phyloP scores from a whole-genome alignment of 2,888 invertebrate genomes.

The Cacoxenus indagator region DNA sequence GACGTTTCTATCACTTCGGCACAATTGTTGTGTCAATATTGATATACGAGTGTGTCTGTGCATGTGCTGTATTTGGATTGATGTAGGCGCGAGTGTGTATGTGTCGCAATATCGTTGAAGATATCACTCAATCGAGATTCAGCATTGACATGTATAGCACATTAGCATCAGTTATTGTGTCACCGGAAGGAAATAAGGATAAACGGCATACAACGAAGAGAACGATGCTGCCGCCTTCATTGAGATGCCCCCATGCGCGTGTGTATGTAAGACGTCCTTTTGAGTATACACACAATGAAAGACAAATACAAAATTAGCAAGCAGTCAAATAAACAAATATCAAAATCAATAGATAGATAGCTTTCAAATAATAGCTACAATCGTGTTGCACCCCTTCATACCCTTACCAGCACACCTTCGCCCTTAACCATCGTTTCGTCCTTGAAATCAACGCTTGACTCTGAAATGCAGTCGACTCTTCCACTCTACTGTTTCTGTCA shows the following conservation, averaged over 20 bases:
- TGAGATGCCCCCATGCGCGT: neutral
- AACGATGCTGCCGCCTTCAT: neutral
- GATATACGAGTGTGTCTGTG: conserved; percentile 21
- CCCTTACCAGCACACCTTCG: too few species aligned
- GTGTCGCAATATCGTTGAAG: conserved; percentile 29
- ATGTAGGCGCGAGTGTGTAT: conserved; percentile 12
- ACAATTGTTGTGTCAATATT: conserved; percentile 7
- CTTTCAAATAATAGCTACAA: too few species aligned
- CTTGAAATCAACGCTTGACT: too few species aligned
- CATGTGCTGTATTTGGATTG: conserved; percentile 19
- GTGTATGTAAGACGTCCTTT: too few species aligned
- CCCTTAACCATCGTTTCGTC: too few species aligned
- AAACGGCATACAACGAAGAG: neutral
- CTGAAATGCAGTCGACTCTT: too few species aligned
- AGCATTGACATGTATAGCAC: conserved; percentile 58
- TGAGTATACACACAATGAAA: too few species aligned
- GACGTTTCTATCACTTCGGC: neutral
- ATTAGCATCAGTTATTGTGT: conserved; percentile 57
- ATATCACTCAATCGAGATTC: conserved; percentile 56
- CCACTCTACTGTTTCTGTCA: too few species aligned
- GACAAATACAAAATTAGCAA: neutral
- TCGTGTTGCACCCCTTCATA: too few species aligned
- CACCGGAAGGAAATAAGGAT: conserved; percentile 33
- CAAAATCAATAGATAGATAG: too few species aligned
- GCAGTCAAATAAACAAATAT: neutral